Conservation (phyloP, 2,888 invertebrate species). For the Omphaloscelis lunosa region DNA sequence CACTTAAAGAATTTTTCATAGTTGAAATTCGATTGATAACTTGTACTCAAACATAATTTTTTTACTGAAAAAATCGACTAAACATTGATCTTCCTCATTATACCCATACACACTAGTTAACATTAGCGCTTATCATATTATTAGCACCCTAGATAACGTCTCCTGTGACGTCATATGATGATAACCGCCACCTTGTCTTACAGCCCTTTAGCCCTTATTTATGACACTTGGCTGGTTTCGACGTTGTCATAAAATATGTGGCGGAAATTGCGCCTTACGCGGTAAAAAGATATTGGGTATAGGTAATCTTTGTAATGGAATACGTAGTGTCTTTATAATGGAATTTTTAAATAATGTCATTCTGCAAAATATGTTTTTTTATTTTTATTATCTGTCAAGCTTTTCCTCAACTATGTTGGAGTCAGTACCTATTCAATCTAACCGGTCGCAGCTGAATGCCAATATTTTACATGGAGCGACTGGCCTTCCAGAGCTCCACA, state of each 20-base stretch:
- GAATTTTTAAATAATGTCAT: not conserved
- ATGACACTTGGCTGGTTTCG: constrained; percentile 14
- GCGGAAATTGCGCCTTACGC: constrained; percentile 17
- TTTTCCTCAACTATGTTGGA: not conserved
- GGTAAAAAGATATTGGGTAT: not conserved
- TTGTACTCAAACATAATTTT: not conserved
- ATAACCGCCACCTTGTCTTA: not conserved
- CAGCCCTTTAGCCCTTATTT: not conserved
- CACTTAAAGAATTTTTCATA: not conserved
- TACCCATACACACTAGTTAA: no score
- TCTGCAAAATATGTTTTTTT: not conserved
- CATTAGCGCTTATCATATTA: not conserved
- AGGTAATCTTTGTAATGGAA: not conserved
- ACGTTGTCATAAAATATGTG: not conserved
- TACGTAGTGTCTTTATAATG: not conserved
- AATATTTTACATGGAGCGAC: not conserved
- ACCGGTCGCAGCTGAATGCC: not conserved
- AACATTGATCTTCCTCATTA: not conserved
- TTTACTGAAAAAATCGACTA: no score
- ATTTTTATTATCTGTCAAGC: not conserved
- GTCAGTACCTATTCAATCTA: not conserved
- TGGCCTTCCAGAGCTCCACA: not conserved
- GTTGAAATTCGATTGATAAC: not conserved
- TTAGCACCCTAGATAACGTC: not conserved
- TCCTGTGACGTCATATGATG: not conserved